Conservation (phyloP, 2,888 invertebrate species). For the Trypoxylon attenuatum region DNA sequence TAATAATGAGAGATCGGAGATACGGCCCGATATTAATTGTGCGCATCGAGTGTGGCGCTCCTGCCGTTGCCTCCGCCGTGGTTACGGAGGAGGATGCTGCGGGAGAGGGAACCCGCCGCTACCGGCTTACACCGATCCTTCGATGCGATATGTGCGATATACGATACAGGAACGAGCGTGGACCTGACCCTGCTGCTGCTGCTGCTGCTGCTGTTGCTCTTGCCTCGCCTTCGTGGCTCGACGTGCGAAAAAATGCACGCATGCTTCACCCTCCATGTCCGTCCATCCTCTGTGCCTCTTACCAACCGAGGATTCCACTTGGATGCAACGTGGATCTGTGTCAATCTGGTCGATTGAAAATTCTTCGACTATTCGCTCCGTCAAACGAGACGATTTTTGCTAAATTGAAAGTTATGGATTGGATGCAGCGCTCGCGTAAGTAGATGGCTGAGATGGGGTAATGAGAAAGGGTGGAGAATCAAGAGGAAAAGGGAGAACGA, state of each 20-base stretch:
- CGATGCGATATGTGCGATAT: conserved; percentile 68
- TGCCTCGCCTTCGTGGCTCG: conserved; percentile 5
- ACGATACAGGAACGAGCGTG: conserved; percentile 56
- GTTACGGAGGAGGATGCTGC: conserved; percentile 15
- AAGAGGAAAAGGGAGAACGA: conserved; percentile 1
- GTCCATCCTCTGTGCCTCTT: neutral
- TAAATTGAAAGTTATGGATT: neutral
- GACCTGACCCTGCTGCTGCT: conserved; percentile 45
- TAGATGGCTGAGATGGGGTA: neutral
- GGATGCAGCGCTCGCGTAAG: neutral
- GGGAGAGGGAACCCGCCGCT: conserved; percentile 54
- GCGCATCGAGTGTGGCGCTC: conserved; percentile 66
- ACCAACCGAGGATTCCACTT: neutral
- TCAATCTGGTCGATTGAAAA: neutral
- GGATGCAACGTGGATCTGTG: neutral
- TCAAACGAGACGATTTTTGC: neutral
- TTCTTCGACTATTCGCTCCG: neutral
- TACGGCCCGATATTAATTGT: conserved; percentile 73
- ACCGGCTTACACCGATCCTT: conserved; percentile 72
- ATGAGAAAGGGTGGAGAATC: neutral
- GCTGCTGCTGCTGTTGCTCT: neutral
- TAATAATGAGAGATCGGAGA: conserved; percentile 74
- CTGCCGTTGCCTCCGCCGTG: conserved; percentile 23
- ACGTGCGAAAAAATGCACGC: conserved; percentile 32
- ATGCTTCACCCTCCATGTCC: neutral